Evolutionary conservation across 1,140 invertebrate genomes (phyloP), one percentile per base, ranked within the genome.

Genomic region (Drosophila lacertosa): DNA sequence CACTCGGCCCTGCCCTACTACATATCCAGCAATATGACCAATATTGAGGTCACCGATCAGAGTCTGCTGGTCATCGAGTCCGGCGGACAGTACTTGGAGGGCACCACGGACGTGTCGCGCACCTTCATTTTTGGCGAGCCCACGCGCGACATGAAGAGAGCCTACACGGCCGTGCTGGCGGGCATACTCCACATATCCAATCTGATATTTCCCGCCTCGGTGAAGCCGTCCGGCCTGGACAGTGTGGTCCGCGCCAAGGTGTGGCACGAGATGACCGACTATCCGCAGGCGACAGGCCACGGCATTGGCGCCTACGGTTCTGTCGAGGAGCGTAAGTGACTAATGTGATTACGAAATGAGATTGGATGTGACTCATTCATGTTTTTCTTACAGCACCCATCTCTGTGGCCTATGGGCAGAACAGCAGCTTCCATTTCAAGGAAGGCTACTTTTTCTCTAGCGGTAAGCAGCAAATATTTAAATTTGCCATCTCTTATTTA

Each of bases 1-100:
- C 97, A 99, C 92, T 97, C 94, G 0, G 97, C 98, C 0, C 93
- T 98, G 26, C 97, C 98, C 4, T 98, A 99, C 91, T 99, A 99
- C 91, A 94, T 94, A 64, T 95, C 97, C 0, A 95, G 93, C 11
- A 93, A 94, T 63, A 94, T 94, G 16, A 97, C 97, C 6, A 95
- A 96, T 83, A 91, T 93, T 42, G 77, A 91, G n/a, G 94, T 99
- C 4, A 94, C 93, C 13, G 94, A 93, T 24, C 93, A 94, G 65
- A 94, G 94, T 29, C 94, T 95, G 0, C 75, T 96, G 22, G 93
- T 96, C 2, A 93, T 96, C 40, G 95, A 95, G 72, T 95, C 95
- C 0, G 95, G 95, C 13, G 95, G 95, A 26, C 95, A 96, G 89
- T 96, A 96, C 89, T 92, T 93, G 65, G 97, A 98, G 92, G 98